Evolutionary conservation across 2,797 vertebrate genomes (phyloP).

Genomic region (Pangasius sanitwongsei): DNA sequence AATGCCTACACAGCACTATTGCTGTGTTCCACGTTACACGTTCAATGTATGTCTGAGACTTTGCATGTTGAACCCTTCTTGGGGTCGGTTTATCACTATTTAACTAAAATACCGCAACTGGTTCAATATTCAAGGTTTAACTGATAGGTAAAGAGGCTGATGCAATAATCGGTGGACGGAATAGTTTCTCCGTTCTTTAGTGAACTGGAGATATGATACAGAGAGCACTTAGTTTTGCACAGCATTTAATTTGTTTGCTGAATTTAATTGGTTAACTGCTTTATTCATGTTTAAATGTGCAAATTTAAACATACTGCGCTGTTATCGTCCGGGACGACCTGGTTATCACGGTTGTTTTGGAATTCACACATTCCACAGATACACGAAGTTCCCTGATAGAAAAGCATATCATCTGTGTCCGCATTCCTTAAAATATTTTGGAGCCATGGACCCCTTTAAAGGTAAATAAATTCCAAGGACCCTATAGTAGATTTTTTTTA

Average conservation of each 20-base stretch:
- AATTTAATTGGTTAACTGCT: neutral
- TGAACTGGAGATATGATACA: neutral
- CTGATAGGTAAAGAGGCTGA: neutral
- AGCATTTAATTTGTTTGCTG: neutral
- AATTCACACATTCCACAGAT: neutral
- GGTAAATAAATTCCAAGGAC: neutral
- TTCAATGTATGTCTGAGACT: neutral
- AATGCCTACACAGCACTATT: too few relatives aligned
- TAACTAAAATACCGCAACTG: neutral
- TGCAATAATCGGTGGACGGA: neutral
- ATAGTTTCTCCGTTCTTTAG: neutral
- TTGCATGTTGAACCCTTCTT: neutral
- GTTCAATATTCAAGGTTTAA: slow-evolving; percentile 1
- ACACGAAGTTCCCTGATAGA: neutral
- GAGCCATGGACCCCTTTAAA: neutral
- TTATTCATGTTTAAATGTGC: neutral
- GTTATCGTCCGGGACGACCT: neutral
- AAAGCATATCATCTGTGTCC: neutral
- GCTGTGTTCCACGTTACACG: neutral
- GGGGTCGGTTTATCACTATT: neutral
- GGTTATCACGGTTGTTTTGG: neutral
- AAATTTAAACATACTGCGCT: neutral
- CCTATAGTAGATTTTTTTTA: neutral
- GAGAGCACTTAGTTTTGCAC: neutral
- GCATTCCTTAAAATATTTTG: neutral